Percentiles rank a stretch among this genome's conserved stretches.
phyloP scores from a whole-genome alignment of 2,797 vertebrate genomes.

The Yasuhikotakia modesta region DNA sequence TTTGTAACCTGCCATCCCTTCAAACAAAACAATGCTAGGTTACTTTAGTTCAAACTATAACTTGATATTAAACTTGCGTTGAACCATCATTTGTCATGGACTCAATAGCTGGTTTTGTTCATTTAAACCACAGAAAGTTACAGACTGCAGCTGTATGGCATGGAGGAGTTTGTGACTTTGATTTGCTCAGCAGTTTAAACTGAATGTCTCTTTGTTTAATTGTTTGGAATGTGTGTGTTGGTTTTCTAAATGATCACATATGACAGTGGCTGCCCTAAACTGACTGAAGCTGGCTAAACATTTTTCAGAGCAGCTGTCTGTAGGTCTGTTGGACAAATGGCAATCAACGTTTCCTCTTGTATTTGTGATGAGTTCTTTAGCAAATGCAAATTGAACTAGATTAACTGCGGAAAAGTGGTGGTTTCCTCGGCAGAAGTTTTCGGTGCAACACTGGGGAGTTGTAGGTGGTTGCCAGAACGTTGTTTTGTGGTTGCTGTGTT shows the following conservation, averaged over 20 bases:
- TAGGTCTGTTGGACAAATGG: not conserved
- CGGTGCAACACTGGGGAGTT: not conserved
- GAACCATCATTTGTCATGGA: too few relatives aligned
- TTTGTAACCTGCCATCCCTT: too few relatives aligned
- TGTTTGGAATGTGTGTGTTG: conserved; percentile 43
- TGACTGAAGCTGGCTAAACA: not conserved
- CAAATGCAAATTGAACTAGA: not conserved
- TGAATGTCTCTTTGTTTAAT: conserved; percentile 43
- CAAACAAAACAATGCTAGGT: too few relatives aligned
- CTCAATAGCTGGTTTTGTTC: too few relatives aligned
- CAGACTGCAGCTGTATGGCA: too few relatives aligned
- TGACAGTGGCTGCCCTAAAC: conserved; percentile 13
- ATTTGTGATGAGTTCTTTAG: not conserved
- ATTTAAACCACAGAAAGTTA: too few relatives aligned
- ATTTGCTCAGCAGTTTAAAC: conserved; percentile 26
- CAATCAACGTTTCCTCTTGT: not conserved
- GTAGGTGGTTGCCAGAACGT: not conserved
- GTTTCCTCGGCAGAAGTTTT: not conserved
- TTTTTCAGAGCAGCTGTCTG: conserved; percentile 4
- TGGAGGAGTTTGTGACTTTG: not conserved
- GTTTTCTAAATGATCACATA: conserved; percentile 5
- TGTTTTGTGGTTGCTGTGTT: not conserved
- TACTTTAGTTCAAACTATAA: too few relatives aligned
- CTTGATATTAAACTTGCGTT: too few relatives aligned
- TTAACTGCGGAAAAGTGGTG: not conserved